Evolutionary conservation across 2,888 invertebrate species (phyloP).

Genomic region (Fragum fragum): DNA sequence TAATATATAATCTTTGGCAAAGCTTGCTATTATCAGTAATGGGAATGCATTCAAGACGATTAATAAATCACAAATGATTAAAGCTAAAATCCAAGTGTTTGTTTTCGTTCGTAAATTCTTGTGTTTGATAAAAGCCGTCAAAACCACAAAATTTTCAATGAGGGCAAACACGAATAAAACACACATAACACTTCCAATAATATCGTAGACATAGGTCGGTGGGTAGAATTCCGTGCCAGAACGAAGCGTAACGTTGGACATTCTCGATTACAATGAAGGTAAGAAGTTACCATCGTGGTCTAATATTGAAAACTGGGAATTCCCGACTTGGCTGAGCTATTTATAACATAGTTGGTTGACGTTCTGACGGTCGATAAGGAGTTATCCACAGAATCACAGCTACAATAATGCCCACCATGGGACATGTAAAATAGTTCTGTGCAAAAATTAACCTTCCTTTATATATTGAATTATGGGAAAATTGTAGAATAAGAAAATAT

Average conservation of each 20-base stretch:
- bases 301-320: constrained; percentile 11
- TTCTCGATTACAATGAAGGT: not conserved
- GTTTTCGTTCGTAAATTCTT: constrained; percentile 42
- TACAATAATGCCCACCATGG: no score
- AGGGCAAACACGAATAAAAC: constrained; percentile 43
- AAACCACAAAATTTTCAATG: constrained; percentile 35
- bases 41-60: constrained; percentile 59
- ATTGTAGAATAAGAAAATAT: no score
- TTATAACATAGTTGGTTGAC: not conserved
- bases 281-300: not conserved
- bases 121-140: constrained; percentile 27
- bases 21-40: constrained; percentile 44
- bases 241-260: constrained; percentile 4
- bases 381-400: not conserved
- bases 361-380: not conserved
- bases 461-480: no score
- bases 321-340: constrained; percentile 1
- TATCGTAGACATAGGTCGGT: constrained; percentile 2
- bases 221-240: constrained; percentile 7
- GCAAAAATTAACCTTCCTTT: no score
- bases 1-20: constrained; percentile 46
- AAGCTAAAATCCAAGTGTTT: constrained; percentile 49
- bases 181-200: constrained; percentile 35
- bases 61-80: constrained; percentile 50
- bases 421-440: no score